A percentile compares a stretch with the other conserved stretches of the same genome.
Evolutionary conservation across 2,888 invertebrate genomes (phyloP).

Genomic region (Epicampocera succincta): DNA sequence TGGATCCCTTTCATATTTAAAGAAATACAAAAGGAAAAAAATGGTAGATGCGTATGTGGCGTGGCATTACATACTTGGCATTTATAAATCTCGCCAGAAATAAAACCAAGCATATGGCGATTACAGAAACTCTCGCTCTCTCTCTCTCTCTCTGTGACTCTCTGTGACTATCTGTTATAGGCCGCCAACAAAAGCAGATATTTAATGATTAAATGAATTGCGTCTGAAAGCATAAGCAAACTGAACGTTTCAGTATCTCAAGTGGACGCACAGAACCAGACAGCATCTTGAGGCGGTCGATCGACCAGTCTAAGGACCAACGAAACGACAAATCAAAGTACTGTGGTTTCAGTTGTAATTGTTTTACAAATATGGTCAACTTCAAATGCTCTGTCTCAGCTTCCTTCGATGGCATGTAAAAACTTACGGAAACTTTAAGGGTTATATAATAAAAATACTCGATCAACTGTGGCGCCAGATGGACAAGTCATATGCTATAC

Average conservation of each 20-base stretch:
- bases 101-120: slow-evolving; percentile 12
- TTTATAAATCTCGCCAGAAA: slow-evolving; percentile 28
- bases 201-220: slow-evolving; percentile 66
- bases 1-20: slow-evolving; percentile 49
- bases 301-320: slow-evolving; percentile 41
- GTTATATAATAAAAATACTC: no score
- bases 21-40: background rate
- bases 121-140: background rate
- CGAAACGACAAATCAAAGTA: slow-evolving; percentile 22
- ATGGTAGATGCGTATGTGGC: slow-evolving; percentile 20
- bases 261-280: slow-evolving; percentile 32
- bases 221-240: slow-evolving; percentile 33
- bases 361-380: no score
- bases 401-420: no score
- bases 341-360: slow-evolving; percentile 8
- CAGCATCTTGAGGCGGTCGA: slow-evolving; percentile 45
- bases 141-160: no score
- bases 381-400: no score
- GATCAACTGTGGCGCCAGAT: no score
- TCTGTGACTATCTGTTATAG: no score
- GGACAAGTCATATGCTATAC: no score
- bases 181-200: slow-evolving; percentile 38
- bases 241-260: slow-evolving; percentile 34
- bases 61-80: slow-evolving; percentile 55
- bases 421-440: no score